Base-by-base conservation (phyloP, 2,797 vertebrate species). In the Arrhamphus sclerolepis region DNA sequence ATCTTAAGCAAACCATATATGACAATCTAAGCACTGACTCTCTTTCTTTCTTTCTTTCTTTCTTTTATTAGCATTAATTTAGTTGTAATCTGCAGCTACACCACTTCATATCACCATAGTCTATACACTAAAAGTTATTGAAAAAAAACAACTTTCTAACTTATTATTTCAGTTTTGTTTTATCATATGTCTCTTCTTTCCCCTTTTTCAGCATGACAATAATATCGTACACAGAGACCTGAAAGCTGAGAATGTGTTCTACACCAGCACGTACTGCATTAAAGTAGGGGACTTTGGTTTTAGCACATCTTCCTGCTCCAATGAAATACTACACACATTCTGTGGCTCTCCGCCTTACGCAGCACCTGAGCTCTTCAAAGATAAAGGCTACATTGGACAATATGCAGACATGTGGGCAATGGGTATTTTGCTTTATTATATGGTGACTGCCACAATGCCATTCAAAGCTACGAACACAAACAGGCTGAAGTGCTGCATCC, bases 201-300 rank as follows among this genome's bases (percentile, higher is more conserved):
- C 40, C 66, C 63, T 61, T 59, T 59, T 54, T n/a, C 84, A 94
- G 92, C 92, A 93, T 60, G 90, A 91, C 38, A 91, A 76, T 75
- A 87, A 92, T 34, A 90, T 94, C 18, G 80, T 92, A 64, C 93
- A 94, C 79, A 85, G 92, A 42, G 91, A 93, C 78, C 72, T 94
- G 70, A 94, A 94, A 50, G 91, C 93, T 4, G 92, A 93, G 72
- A 93, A 93, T 22, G 51, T 94, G 46, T 92, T 92, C 78, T 92
- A 91, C 83, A 91, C 90, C 56, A 81, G 72, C 69, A 85, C 69
- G 9, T 84, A 70, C 85, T 87, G 85, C 72, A 84, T 93, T 52
- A 94, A 93, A 74, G 89, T 93, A 38, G 93, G 91, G 0, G 92
- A 93, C 77, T 93, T 94, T 70, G 92, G 92, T 54, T 93, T 93